These are phyloP conservation scores for Brachionus manjavacas DNA, from an alignment of 1,140 invertebrate species.

Conservation along the genomic window DNA sequence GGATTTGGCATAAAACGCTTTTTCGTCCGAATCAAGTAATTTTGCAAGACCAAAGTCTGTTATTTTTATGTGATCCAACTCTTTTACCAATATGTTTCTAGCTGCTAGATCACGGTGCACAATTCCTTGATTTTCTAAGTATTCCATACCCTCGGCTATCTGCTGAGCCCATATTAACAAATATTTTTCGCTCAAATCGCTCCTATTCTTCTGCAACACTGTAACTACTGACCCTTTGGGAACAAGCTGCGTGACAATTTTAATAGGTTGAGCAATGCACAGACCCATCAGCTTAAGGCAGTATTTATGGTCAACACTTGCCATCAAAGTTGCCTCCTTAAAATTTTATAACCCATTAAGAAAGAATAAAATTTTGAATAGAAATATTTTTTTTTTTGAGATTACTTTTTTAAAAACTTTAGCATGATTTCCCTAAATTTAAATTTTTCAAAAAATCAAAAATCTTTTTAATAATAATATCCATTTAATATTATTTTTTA, in stretches of 20 bases:
- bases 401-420: too few species aligned
- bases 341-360: background rate
- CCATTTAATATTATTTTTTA: too few species aligned
- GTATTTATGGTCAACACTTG: slow-evolving; percentile 25
- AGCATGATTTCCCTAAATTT: too few species aligned
- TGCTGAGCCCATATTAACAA: slow-evolving; percentile 90
- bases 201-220: background rate
- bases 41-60: slow-evolving; percentile 51
- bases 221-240: slow-evolving; percentile 7
- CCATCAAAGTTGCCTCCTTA: slow-evolving; percentile 38
- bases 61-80: slow-evolving; percentile 51
- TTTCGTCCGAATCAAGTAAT: slow-evolving; percentile 59
- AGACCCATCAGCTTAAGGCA: slow-evolving; percentile 16
- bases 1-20: slow-evolving; percentile 80
- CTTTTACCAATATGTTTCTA: slow-evolving; percentile 79
- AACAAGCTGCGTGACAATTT: slow-evolving; percentile 16
- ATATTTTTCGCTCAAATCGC: slow-evolving; percentile 54
- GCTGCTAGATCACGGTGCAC: slow-evolving; percentile 93
- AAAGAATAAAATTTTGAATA: too few species aligned
- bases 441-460: too few species aligned
- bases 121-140: slow-evolving; percentile 85
- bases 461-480: too few species aligned
- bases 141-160: slow-evolving; percentile 94
- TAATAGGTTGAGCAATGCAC: background rate
- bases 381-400: too few species aligned